Conservation (phyloP, 2,888 invertebrate species). For the Odontothrips loti region DNA sequence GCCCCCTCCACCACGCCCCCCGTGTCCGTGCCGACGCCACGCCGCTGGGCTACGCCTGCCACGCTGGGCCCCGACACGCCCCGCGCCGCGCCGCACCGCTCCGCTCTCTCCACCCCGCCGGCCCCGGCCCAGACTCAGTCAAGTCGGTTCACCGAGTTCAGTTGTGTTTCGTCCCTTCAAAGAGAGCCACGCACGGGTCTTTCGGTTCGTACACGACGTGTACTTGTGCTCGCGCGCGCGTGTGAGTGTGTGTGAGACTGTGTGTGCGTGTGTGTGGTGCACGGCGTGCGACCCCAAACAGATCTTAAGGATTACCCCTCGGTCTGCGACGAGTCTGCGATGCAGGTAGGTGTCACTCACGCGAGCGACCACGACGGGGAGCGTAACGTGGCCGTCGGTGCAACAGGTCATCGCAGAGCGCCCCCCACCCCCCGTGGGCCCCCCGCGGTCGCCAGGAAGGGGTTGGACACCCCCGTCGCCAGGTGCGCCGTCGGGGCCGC, state of each 20-base stretch:
- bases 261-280: not conserved
- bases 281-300: no score
- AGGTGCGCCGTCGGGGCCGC: no score
- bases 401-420: not conserved
- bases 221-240: not conserved
- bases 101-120: not conserved
- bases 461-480: no score
- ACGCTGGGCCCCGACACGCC: not conserved
- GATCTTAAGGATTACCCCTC: not conserved
- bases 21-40: no score
- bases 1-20: no score
- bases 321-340: not conserved
- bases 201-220: not conserved
- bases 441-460: no score
- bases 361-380: no score
- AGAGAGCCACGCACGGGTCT: not conserved
- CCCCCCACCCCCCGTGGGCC: no score
- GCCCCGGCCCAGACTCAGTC: not conserved
- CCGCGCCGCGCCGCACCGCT: not conserved
- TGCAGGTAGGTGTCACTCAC: not conserved
- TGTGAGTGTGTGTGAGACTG: conserved; percentile 1
- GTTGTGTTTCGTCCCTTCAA: conserved; percentile 19
- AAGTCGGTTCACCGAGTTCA: not conserved
- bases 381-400: not conserved
- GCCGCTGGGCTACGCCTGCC: not conserved